Conservation (phyloP, 2,113 vertebrate species). For the Entomyzon cyanotis region DNA sequence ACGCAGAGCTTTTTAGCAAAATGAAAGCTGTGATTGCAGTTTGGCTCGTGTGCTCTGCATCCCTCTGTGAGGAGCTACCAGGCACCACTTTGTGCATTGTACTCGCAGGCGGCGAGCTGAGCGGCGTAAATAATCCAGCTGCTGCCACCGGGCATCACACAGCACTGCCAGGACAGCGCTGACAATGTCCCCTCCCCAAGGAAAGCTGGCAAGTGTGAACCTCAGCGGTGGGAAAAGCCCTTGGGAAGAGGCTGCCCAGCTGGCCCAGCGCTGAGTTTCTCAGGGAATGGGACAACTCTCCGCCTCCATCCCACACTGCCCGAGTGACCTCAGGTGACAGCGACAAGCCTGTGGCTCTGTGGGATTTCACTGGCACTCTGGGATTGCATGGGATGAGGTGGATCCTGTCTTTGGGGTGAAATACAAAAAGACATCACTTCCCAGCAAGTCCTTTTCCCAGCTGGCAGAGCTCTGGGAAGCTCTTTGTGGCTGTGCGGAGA, state of each 20-base stretch:
- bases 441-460: not conserved
- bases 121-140: not conserved
- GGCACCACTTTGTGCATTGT: not conserved
- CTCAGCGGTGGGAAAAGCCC: not conserved
- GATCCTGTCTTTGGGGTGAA: not conserved
- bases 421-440: not conserved
- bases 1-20: not conserved
- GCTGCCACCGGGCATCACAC: not conserved
- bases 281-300: not conserved
- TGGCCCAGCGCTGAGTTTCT: not conserved
- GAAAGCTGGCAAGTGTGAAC: not conserved
- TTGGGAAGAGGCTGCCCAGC: not conserved
- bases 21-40: not conserved
- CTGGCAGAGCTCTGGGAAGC: not conserved
- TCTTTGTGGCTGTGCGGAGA: not conserved
- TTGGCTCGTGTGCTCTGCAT: not conserved
- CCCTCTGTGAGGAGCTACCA: not conserved
- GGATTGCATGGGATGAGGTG: fast-evolving
- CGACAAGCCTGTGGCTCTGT: fast-evolving
- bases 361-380: not conserved
- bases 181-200: not conserved
- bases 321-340: not conserved
- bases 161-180: not conserved
- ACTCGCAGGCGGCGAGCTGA: not conserved
- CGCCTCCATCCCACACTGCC: not conserved